Base-by-base conservation (phyloP, 2,888 invertebrate genomes). In the Latrodectus hesperus region DNA sequence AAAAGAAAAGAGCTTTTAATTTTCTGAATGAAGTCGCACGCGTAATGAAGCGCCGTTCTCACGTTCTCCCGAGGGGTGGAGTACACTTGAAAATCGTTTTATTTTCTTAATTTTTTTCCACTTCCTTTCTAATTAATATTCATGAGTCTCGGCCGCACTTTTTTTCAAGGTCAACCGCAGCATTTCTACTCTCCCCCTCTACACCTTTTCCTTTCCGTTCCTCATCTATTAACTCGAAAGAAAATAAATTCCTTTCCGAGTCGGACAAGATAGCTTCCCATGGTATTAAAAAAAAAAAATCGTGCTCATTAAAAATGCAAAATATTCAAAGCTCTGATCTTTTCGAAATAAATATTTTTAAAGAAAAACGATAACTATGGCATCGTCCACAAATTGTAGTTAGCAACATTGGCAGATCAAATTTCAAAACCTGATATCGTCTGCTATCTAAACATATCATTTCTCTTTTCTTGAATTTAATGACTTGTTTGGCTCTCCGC, bases 91-190 rank as follows among this genome's bases (percentile, higher is more conserved):
- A 60, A 60, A 60, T 75, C 64, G 55, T 64, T 75, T 52, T 51
- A 73, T 73, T 73, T 51, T 17, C 52, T 53, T 67, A 14, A 51
- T 53, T 68, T 17, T 53, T 26, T 49, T 26, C 22, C 26, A 60
- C 75, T 55, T 60, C 38, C 64, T 52, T 17, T 10, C 72, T 84
- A 84, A 84, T 84, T 84, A 84, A 84, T 84, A 84, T 84, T 84
- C 84, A 77, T 72, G 49, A 76, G 72, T 76, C 52, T 72, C 70
- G 22, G 49, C 77, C 51, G 72, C 55, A 67, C 65, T 51, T 77
- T 77, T 84, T n/a, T 60, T 84, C 84, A 84, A 84, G 84, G 84
- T 84, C 84, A 73, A 52, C 11, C 6, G 60, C 12, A 60, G 12
- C n/a, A 16, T 60, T 60, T 60, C 60, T 60, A 16, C 60, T 12